These are phyloP conservation scores for Arion vulgaris DNA, from an alignment of 1,140 invertebrate species.

Conservation along the genomic window DNA sequence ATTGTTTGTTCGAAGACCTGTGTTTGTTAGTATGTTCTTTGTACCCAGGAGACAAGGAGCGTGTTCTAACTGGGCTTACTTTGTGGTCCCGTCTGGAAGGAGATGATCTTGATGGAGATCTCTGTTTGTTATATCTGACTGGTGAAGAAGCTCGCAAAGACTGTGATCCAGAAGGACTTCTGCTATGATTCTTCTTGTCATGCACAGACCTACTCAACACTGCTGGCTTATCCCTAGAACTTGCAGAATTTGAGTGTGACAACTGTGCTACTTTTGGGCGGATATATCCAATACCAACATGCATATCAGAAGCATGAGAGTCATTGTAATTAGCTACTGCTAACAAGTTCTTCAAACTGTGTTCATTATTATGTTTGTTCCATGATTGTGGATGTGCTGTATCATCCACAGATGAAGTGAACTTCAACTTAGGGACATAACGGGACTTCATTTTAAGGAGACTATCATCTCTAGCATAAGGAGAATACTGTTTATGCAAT, in stretches of 20 bases:
- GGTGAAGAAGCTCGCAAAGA: background rate
- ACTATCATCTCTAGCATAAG: conserved; percentile 9
- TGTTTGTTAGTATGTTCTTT: background rate
- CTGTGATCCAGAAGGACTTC: background rate
- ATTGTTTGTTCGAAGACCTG: background rate
- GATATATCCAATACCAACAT: background rate
- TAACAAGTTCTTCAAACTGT: background rate
- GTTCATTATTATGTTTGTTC: background rate
- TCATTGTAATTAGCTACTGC: background rate
- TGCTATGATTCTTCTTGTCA: background rate
- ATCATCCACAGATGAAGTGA: background rate
- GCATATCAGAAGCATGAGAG: background rate
- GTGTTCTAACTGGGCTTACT: background rate
- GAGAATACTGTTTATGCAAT: conserved; percentile 16
- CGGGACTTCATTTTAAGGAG: background rate
- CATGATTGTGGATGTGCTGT: background rate
- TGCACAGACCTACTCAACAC: background rate
- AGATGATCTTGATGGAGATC: background rate
- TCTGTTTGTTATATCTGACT: background rate
- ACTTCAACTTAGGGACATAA: conserved; percentile 10
- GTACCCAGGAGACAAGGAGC: background rate
- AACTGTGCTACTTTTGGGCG: background rate
- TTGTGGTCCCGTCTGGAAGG: background rate
- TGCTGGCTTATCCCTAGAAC: background rate
- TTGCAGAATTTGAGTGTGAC: background rate